Evolutionary conservation across 2,113 vertebrate genomes (phyloP).

Genomic region (Orcinus orca): DNA sequence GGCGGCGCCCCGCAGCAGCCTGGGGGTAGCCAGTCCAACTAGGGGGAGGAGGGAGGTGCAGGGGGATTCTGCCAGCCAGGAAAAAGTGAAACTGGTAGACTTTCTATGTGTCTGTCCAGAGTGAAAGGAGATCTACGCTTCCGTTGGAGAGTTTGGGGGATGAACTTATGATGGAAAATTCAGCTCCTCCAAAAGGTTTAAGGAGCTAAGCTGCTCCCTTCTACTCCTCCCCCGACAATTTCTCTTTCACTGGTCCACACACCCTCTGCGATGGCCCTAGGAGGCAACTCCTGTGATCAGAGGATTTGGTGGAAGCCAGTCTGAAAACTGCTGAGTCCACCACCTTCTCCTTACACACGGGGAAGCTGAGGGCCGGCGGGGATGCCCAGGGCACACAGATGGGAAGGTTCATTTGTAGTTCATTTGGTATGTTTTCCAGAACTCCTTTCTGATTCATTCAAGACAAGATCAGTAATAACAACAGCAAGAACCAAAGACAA

Average conservation of each 20-base stretch:
- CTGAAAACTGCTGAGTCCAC: background rate
- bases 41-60: too few relatives aligned
- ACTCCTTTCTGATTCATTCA: background rate
- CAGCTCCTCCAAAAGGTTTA: background rate
- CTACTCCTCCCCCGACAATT: rapidly evolving
- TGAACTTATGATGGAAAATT: background rate
- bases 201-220: background rate
- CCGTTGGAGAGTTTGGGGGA: background rate
- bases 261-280: too few relatives aligned
- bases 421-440: background rate
- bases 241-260: background rate
- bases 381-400: rapidly evolving
- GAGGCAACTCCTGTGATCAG: background rate
- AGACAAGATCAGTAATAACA: background rate
- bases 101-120: background rate
- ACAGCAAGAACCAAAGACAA: background rate
- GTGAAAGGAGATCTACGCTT: background rate
- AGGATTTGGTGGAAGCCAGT: background rate
- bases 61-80: background rate
- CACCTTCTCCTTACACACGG: background rate
- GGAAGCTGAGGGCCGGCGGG: background rate
- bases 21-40: background rate
- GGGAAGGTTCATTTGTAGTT: background rate
- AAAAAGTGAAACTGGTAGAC: background rate
- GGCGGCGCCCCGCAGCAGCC: background rate